Evolutionary conservation across 1,140 invertebrate species (phyloP), one percentile per base, ranked within the genome.

Genomic region (Drosophila ananassae): DNA sequence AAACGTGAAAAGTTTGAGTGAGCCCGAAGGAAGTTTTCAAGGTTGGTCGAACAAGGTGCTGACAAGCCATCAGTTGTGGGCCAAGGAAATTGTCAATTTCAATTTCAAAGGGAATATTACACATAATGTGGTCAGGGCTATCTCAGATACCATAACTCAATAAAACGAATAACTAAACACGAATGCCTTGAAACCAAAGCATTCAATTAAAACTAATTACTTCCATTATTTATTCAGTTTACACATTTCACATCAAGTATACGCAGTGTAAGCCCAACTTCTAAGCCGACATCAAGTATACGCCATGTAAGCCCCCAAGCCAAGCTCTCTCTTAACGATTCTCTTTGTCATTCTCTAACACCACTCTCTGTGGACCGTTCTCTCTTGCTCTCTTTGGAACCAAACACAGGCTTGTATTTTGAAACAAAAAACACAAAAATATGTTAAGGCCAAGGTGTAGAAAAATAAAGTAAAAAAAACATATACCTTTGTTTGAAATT

Each of bases 1-100:
- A 50, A 51, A 34, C 2, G 21, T 17, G 3, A 9, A 44, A 17
- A 51, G 58, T 73, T 76, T 61, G 79, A 82, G 79, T 82, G 75
- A 34, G 13, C 48, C 7, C 34, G 13, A 39, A 69, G 32, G 37
- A 48, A 10, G 21, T 44, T 85, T 83, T 85, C 80, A 83, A 83
- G 80, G 81, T 83, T 83, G 77, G 37, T 41, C 56, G 46, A 55
- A 55, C 37, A 73, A 68, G 55, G 55, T 48, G 56, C 48, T 52
- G 64, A 56, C 64, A 75, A 60, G 37, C 57, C 46, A n/a, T 21
- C 41, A 30, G 24, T 47, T 58, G 10, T 28, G 22, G 17, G 28
- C 13, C 39, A 28, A 34, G 41, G n/a, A 34, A 50, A 47, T 56
- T 52, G 32, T 2, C 8, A 32, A 37, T 37, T 37, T 37, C 3